phyloP scores from a whole-genome alignment of 2,797 vertebrate genomes.

The Gymnocypris eckloni region DNA sequence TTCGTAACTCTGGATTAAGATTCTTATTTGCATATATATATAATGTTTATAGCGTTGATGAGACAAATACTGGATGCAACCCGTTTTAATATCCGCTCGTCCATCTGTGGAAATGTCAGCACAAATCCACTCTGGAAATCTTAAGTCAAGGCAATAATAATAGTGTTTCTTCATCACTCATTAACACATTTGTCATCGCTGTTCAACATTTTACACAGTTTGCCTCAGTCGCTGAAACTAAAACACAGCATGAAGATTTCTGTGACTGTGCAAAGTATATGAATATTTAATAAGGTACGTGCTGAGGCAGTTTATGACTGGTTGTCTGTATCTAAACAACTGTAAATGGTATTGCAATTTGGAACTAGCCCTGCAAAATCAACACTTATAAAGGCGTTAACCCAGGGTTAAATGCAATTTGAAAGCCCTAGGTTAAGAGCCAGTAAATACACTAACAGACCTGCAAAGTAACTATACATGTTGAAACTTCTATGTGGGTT shows the following conservation, averaged over 20 bases:
- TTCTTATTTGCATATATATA: slow-evolving; percentile 10
- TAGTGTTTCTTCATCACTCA: neutral
- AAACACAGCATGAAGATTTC: slow-evolving; percentile 19
- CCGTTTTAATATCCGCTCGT: neutral
- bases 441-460: neutral
- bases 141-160: neutral
- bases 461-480: neutral
- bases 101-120: slow-evolving; percentile 24
- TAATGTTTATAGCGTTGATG: neutral
- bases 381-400: neutral
- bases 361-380: neutral
- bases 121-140: neutral
- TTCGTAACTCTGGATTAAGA: neutral
- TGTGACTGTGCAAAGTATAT: slow-evolving; percentile 2
- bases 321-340: neutral
- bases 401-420: neutral
- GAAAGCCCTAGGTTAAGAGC: neutral
- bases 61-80: neutral
- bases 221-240: neutral
- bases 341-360: neutral
- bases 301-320: slow-evolving; percentile 4
- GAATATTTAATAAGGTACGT: slow-evolving; percentile 12
- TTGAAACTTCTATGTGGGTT: neutral
- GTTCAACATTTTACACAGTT: neutral
- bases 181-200: neutral